Conservation (phyloP, 2,113 vertebrate species). For the Vulpes vulpes region DNA sequence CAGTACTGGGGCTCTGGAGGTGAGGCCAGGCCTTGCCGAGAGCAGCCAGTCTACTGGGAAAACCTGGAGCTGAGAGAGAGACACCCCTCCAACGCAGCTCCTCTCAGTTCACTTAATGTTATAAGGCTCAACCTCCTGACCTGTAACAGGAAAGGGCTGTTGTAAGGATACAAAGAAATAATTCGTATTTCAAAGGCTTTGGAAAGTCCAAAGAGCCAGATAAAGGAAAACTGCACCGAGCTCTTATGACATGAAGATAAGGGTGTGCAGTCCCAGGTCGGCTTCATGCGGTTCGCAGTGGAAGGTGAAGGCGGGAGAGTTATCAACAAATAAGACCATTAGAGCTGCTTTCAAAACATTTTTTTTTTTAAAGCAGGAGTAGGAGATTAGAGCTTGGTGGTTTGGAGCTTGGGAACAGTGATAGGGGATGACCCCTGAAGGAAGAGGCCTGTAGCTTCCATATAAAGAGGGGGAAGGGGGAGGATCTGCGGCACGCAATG, state of each 20-base stretch:
- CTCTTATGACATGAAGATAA: constrained; percentile 14
- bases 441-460: not conserved
- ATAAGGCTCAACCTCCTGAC: not conserved
- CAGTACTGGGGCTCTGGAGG: not conserved
- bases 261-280: not conserved
- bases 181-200: constrained; percentile 2
- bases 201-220: constrained; percentile 48
- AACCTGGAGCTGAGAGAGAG: not conserved
- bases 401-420: not conserved
- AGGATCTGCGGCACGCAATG: not conserved
- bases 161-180: not conserved
- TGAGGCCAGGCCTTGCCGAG: not conserved
- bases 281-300: not conserved
- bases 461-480: not conserved
- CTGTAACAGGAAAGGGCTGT: not conserved
- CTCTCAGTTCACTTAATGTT: not conserved
- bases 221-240: constrained; percentile 3
- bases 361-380: not conserved
- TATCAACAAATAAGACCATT: not conserved
- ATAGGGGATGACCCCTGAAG: not conserved
- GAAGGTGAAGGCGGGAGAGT: not conserved
- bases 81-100: not conserved
- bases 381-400: not conserved
- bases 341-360: not conserved
- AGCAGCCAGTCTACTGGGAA: not conserved